Evolutionary conservation across 1,140 invertebrate species (phyloP), one percentile per base, ranked within the genome.

Genomic region (Platyscapa corneri): DNA sequence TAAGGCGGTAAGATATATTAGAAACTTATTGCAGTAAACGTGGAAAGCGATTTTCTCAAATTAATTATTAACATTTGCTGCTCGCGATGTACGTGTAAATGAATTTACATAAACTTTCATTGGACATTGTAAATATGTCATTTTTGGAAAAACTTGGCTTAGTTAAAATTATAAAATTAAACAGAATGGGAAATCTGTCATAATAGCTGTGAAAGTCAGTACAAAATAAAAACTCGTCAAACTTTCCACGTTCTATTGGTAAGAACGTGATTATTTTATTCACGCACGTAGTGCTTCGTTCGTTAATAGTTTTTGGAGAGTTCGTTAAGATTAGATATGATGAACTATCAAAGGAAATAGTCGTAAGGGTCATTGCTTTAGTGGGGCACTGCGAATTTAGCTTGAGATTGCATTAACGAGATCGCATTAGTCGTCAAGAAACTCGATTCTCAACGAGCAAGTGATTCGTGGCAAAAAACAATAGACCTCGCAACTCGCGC

Each of bases 261-360:
- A 74, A 74, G 37, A 70, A 74, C 37, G 5, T 14, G 34, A 72
- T 72, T 74, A 74, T 74, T 74, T 74, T 42, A 39, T 8, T n/a
- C 20, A 72, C 34, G 67, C 34, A 72, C 0, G 3, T 6, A n/a
- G n/a, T n/a, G n/a, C n/a, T n/a, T n/a, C n/a, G n/a, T n/a, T n/a
- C n/a, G 2, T 7, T 8, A 2, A 23, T 72, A n/a, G 16, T 39
- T 37, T 39, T 39, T 30, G 70, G 12, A 2, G 70, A 42, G 20
- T 32, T 42, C 10, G 20, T 74, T 5, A 20, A 42, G 7, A 20
- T 23, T 20, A 42, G 23, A 74, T 42, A n/a, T 74, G 3, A 20
- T 1, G 14, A 37, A 1, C 16, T 12, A 72, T 39, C 20, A 27
- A 27, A 27, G 23, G 56, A 60, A 60, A 27, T 27, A 1, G 56